Base-by-base conservation (phyloP, 2,888 invertebrate species). In the Lycia hirtaria region DNA sequence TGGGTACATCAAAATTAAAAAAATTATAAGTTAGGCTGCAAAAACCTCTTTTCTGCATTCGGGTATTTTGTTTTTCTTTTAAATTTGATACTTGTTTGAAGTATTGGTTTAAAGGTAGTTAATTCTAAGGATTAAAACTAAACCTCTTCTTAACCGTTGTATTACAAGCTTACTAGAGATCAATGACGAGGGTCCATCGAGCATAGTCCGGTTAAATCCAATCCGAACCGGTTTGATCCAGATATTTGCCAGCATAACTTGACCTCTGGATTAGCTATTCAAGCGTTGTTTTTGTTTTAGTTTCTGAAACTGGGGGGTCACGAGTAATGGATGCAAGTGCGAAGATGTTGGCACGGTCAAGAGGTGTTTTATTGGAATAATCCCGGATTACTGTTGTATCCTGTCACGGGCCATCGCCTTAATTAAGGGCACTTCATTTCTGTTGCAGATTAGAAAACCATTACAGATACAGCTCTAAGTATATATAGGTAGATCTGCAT, bases 311-410 rank as follows among this genome's bases (percentile, higher is more conserved):
- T 41, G 12, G 43, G 56, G 50, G 62, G 56, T 60, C 59, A 61
- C 45, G 49, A 59, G 49, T 49, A 64, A 64, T 56, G 58, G 56
- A 40, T 53, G 62, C 61, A 72, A 73, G 72, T 58, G 57, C 28
- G 57, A 58, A 58, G 74, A 80, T 73, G 76, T 68, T 72, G 68
- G 69, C 62, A 69, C 74, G 82, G 81, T 82, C 83, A 85, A 85
- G 89, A 88, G 88, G 87, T 88, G 89, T 87, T 89, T 81, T 87
- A 87, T 83, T 79, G 83, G 88, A 87, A 88, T 89, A 82, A 91
- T 87, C 89, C 85, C 68, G 89, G 90, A 86, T 90, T 85, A 87
- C 80, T 70, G 73, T 73, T 79, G 85, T 85, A 81, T 83, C 78
- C 85, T 77, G 83, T 76, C 81, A 76, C 81, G 86, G 85, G 70